phyloP scores from a whole-genome alignment of 1,140 invertebrate species.

The Holcopasites calliopsidis region DNA sequence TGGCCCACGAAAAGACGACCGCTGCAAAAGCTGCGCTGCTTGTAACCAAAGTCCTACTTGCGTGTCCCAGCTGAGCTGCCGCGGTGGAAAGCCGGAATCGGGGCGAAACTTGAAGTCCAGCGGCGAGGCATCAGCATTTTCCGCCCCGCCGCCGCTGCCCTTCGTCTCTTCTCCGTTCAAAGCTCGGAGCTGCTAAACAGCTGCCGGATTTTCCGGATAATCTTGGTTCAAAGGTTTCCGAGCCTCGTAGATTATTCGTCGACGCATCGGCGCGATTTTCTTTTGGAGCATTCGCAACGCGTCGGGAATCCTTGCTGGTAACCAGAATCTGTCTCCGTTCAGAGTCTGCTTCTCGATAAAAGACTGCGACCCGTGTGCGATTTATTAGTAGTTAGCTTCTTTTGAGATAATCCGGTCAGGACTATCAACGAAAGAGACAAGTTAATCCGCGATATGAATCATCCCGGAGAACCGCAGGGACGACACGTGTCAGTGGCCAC shows the following conservation, averaged over 20 bases:
- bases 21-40: not conserved
- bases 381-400: too few relatives aligned
- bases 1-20: slow-evolving; percentile 23
- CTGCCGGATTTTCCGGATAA: slow-evolving; percentile 14
- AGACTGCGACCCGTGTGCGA: too few relatives aligned
- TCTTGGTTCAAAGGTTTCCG: slow-evolving; percentile 29
- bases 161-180: not conserved
- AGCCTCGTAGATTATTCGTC: not conserved
- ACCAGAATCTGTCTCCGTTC: too few relatives aligned
- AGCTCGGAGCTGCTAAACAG: not conserved
- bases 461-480: not conserved
- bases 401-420: too few relatives aligned
- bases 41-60: slow-evolving; percentile 14
- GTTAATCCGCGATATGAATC: too few relatives aligned
- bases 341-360: too few relatives aligned
- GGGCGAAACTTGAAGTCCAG: slow-evolving; percentile 15
- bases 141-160: not conserved
- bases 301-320: slow-evolving; percentile 14
- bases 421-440: too few relatives aligned
- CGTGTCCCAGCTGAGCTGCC: not conserved
- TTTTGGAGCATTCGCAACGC: too few relatives aligned
- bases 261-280: slow-evolving; percentile 4
- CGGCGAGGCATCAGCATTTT: slow-evolving; percentile 29
- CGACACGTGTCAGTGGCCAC: not conserved
- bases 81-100: slow-evolving; percentile 2